Conservation (phyloP, 1,140 invertebrate genomes). For the Phortica variegata region DNA sequence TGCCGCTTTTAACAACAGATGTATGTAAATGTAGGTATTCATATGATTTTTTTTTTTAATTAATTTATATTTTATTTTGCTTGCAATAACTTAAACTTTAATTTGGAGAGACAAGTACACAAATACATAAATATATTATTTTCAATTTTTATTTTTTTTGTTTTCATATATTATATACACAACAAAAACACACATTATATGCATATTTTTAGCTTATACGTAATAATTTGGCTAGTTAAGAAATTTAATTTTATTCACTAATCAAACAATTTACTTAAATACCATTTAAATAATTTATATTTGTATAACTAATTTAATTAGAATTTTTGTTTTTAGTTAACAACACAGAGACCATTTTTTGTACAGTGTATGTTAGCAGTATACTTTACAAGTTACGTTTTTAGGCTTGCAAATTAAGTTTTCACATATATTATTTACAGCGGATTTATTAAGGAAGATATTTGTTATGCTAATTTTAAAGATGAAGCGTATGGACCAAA, state of each 20-base stretch:
- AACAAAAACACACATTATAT: slow-evolving; percentile 5
- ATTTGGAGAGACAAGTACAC: slow-evolving; percentile 5
- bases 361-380: too few species aligned
- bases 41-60: slow-evolving; percentile 2
- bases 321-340: slow-evolving; percentile 4
- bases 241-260: slow-evolving; percentile 8
- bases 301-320: slow-evolving; percentile 30
- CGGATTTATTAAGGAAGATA: too few species aligned
- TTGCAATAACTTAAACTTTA: too few species aligned
- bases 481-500: too few species aligned
- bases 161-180: slow-evolving; percentile 20
- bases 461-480: too few species aligned
- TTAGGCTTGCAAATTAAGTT: too few species aligned
- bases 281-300: too few species aligned
- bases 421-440: too few species aligned
- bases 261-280: too few species aligned
- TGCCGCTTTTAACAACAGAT: slow-evolving; percentile 36
- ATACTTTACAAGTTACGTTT: too few species aligned
- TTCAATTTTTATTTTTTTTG: slow-evolving; percentile 4
- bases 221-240: slow-evolving; percentile 21
- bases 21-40: background rate
- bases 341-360: too few species aligned
- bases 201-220: slow-evolving; percentile 10
- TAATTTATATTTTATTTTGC: slow-evolving; percentile 18
- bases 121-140: slow-evolving; percentile 18